Evolutionary conservation across 2,888 invertebrate species (phyloP).

Genomic region (Phlogophora meticulosa): DNA sequence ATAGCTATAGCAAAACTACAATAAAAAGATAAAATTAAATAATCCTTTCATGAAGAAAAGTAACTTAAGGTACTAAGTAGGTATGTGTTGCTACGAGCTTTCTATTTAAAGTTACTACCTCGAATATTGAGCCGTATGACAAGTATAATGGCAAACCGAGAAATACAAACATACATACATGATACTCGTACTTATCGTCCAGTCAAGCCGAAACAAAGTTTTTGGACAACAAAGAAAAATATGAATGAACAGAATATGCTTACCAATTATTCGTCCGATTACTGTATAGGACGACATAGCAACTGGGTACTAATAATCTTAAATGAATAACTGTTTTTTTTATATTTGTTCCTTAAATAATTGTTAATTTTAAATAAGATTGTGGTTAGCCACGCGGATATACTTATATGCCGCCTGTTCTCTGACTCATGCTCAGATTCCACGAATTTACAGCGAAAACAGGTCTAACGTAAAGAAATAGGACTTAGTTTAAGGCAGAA

Average conservation of each 20-base stretch:
- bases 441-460: constrained; percentile 39
- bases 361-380: constrained; percentile 25
- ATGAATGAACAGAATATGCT: constrained; percentile 24
- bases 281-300: constrained; percentile 1
- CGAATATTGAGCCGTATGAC: not conserved
- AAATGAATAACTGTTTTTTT: constrained; percentile 22
- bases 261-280: constrained; percentile 13
- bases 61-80: too few relatives aligned
- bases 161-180: too few relatives aligned
- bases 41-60: too few relatives aligned
- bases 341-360: constrained; percentile 9
- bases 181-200: not conserved
- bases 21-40: not conserved
- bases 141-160: too few relatives aligned
- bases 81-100: not conserved
- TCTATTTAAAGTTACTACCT: not conserved
- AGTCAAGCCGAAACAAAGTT: not conserved
- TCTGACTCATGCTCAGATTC: constrained; percentile 53
- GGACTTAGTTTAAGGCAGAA: not conserved
- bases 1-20: not conserved
- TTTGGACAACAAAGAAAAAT: constrained; percentile 28
- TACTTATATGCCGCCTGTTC: constrained; percentile 17
- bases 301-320: constrained; percentile 10
- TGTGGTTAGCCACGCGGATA: constrained; percentile 46
- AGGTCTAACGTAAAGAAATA: constrained; percentile 11